Conservation (phyloP, 1,140 invertebrate species). For the Sminthurides bifidus region DNA sequence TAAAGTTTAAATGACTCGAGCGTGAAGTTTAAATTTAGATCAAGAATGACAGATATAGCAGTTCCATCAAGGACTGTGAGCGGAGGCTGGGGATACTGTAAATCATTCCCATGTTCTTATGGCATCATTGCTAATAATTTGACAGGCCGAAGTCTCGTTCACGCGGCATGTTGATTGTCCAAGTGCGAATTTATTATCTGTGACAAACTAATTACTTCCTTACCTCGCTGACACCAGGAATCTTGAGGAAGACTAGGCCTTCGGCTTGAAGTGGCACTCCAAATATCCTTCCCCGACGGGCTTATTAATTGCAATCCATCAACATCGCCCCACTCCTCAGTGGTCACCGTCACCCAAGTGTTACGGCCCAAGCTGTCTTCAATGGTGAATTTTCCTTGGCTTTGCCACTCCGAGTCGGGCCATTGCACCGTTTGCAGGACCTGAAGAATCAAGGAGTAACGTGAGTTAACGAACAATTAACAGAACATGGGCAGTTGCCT, state of each 20-base stretch:
- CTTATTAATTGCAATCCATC: slow-evolving; percentile 33
- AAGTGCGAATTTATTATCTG: too few species aligned
- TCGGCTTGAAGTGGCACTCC: slow-evolving; percentile 32
- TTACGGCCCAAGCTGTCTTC: slow-evolving; percentile 32
- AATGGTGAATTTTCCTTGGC: slow-evolving; percentile 31
- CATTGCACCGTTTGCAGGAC: slow-evolving; percentile 29
- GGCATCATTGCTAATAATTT: neutral
- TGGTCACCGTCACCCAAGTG: slow-evolving; percentile 32
- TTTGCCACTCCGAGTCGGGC: slow-evolving; percentile 24
- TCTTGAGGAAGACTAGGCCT: slow-evolving; percentile 24
- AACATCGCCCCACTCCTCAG: slow-evolving; percentile 32
- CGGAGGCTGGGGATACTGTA: neutral
- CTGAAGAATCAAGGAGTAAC: slow-evolving; percentile 16
- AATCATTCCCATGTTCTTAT: neutral
- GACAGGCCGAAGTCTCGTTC: too few species aligned
- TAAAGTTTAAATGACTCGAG: too few species aligned
- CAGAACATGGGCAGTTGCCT: too few species aligned
- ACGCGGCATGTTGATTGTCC: too few species aligned
- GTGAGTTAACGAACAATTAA: neutral
- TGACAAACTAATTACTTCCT: too few species aligned
- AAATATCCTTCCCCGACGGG: slow-evolving; percentile 32
- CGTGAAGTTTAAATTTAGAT: too few species aligned
- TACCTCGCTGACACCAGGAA: slow-evolving; percentile 30
- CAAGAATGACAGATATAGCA: too few species aligned
- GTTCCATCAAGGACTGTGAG: too few species aligned